Evolutionary conservation across 2,797 vertebrate species (phyloP).

Genomic region (Triplophysa yarkandensis): DNA sequence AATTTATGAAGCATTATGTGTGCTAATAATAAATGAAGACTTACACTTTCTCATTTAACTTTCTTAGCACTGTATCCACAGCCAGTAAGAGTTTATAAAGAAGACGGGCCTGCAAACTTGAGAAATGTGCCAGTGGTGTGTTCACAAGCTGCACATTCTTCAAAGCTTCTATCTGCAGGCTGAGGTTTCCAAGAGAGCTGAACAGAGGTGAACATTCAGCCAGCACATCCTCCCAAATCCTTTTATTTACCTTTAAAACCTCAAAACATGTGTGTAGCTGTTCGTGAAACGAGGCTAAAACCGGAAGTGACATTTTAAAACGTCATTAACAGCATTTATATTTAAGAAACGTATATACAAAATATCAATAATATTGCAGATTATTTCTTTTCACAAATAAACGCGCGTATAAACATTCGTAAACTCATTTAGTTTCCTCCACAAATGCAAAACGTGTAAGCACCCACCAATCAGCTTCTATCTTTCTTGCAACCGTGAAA

Average conservation of each 20-base stretch:
- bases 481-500: conserved; percentile 13
- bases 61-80: conserved; percentile 71
- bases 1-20: neutral
- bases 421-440: neutral
- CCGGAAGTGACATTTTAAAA: neutral
- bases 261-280: neutral
- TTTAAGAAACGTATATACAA: neutral
- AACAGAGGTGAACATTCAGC: neutral
- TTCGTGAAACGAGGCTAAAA: neutral
- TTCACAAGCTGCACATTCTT: conserved; percentile 66
- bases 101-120: conserved; percentile 74
- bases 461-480: conserved; percentile 15
- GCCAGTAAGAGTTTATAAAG: conserved; percentile 76
- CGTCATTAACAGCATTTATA: neutral
- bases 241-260: conserved; percentile 5
- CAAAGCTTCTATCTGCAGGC: conserved; percentile 76
- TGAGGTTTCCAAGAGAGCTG: conserved; percentile 59
- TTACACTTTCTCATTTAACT: conserved; percentile 80
- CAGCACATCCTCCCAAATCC: neutral
- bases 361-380: neutral
- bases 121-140: conserved; percentile 76
- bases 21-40: conserved; percentile 45
- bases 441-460: neutral
- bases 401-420: neutral
- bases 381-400: neutral